Percentiles rank a stretch among this genome's conserved stretches.
These are phyloP conservation scores for Chrosomus eos DNA, from an alignment of 2,797 vertebrate genomes.

Conservation along the genomic window DNA sequence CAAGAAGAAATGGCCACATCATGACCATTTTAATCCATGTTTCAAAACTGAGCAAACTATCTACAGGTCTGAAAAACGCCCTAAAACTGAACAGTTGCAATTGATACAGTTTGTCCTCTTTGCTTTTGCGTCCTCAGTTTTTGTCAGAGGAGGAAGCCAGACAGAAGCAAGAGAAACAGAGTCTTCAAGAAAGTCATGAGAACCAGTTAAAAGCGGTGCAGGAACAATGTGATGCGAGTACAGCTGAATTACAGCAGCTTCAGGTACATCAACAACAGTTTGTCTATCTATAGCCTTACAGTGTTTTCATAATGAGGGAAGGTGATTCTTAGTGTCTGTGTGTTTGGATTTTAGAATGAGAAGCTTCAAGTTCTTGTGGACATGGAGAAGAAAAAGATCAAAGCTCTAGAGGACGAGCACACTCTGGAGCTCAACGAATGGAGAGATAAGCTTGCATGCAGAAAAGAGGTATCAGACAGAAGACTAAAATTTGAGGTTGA, in stretches of 20 bases:
- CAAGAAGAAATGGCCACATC: neutral
- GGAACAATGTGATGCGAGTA: conserved; percentile 68
- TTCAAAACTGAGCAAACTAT: neutral
- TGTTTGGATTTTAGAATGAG: conserved; percentile 65
- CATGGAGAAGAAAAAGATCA: conserved; percentile 73
- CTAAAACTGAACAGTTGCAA: neutral
- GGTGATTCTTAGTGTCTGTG: neutral
- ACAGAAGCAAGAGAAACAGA: conserved; percentile 65
- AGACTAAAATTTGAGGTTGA: neutral
- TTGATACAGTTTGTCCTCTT: neutral
- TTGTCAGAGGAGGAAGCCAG: conserved; percentile 63
- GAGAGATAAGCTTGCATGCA: conserved; percentile 68
- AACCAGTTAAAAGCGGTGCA: conserved; percentile 65
- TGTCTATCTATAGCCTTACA: neutral
- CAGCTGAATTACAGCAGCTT: conserved; percentile 73
- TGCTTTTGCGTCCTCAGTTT: conserved; percentile 56
- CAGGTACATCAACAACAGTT: conserved; percentile 66
- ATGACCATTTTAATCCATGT: neutral
- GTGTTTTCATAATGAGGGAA: neutral
- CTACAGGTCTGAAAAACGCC: neutral
- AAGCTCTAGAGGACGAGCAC: conserved; percentile 72
- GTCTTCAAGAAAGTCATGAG: conserved; percentile 66
- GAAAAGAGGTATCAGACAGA: conserved; percentile 66
- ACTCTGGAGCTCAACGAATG: conserved; percentile 74
- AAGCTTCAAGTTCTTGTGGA: conserved; percentile 71